These are phyloP conservation scores for Sesamia inferens DNA, from an alignment of 2,888 invertebrate species.

Conservation along the genomic window DNA sequence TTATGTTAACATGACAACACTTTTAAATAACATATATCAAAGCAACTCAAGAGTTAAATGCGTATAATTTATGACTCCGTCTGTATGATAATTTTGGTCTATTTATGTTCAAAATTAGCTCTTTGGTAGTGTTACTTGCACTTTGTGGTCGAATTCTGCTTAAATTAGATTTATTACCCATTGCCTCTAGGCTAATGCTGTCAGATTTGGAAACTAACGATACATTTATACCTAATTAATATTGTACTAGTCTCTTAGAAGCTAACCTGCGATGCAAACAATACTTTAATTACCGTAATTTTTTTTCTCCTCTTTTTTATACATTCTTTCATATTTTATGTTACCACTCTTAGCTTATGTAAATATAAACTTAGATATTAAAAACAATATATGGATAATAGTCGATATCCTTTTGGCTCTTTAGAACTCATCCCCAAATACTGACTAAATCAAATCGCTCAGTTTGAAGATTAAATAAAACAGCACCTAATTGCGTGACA, in stretches of 20 bases:
- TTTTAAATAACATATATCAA: constrained; percentile 12
- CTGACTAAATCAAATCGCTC: not conserved
- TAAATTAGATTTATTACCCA: constrained; percentile 58
- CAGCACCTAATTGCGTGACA: not conserved
- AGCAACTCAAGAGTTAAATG: constrained; percentile 20
- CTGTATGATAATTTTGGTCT: constrained; percentile 64
- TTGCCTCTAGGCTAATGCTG: constrained; percentile 30
- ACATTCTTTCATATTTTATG: not conserved
- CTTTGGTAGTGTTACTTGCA: constrained; percentile 48
- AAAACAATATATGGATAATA: not conserved
- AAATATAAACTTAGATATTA: not conserved
- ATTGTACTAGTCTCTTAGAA: not conserved
- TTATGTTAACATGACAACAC: not conserved
- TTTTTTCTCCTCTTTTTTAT: not conserved
- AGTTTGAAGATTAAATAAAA: not conserved
- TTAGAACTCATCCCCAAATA: not conserved
- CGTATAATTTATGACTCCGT: constrained; percentile 34
- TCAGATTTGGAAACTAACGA: constrained; percentile 30
- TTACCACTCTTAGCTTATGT: not conserved
- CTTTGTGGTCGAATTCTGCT: constrained; percentile 57
- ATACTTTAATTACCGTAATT: no score
- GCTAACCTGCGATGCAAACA: not conserved
- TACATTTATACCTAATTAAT: constrained; percentile 1
- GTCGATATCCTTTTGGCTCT: not conserved
- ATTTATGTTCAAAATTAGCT: constrained; percentile 65